Conservation (phyloP, 2,113 vertebrate species). For the Ophiodon elongatus region DNA sequence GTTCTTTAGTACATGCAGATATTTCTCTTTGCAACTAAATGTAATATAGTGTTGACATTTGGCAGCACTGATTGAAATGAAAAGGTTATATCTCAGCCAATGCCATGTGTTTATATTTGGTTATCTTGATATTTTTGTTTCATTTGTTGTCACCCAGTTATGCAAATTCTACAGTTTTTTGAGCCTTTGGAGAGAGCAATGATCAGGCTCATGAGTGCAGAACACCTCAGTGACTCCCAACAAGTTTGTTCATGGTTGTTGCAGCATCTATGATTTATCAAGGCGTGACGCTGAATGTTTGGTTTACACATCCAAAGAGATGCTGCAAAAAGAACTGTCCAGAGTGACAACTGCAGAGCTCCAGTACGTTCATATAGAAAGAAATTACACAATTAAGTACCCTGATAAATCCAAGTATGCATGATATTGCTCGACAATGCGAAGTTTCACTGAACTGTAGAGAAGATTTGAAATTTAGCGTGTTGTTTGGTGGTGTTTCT, state of each 20-base stretch:
- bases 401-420: no score
- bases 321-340: not conserved
- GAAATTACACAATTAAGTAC: not conserved
- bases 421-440: not conserved
- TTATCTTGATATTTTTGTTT: constrained; percentile 29
- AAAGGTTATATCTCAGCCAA: constrained; percentile 51
- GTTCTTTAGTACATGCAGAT: constrained; percentile 22
- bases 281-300: not conserved
- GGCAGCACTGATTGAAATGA: constrained; percentile 25
- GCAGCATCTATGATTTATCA: not conserved
- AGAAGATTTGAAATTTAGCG: not conserved
- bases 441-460: not conserved
- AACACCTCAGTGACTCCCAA: not conserved
- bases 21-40: constrained; percentile 8
- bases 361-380: not conserved
- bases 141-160: not conserved
- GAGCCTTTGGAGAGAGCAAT: constrained; percentile 26
- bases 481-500: not conserved
- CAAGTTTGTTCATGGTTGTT: not conserved
- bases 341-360: not conserved
- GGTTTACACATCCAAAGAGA: not conserved
- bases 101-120: not conserved
- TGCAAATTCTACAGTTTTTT: constrained; percentile 34
- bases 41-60: constrained; percentile 58
- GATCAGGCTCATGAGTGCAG: constrained; percentile 1